Base-by-base conservation (phyloP, 2,113 vertebrate species). In the Neogobius melanostomus region DNA sequence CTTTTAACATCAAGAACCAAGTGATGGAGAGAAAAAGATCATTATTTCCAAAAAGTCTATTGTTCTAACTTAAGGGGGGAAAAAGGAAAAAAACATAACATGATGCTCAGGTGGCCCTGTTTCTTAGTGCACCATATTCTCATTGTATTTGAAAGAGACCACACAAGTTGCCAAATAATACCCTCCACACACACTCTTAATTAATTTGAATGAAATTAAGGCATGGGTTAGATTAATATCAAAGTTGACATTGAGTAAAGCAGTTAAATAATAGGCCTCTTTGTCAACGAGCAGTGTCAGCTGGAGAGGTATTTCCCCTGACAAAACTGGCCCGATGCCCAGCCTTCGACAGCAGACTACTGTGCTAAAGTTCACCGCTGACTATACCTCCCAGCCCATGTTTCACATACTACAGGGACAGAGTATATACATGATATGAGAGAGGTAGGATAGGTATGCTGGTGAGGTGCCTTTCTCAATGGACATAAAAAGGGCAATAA, bases 351-450 rank as follows among this genome's bases (percentile, higher is more conserved):
- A 77, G 53, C 65, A 83, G 77, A 82, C 74, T 65, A 84, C 66
- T 89, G 76, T 85, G 89, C 76, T 82, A 86, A 89, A 90, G 90
- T 88, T 90, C 87, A 90, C 64, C 73, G 76, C 76, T 80, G 64
- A 59, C 54, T 36, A n/a, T n/a, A 11, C 54, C 54, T 36, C 6
- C 54, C 28, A 36, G 28, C 28, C 28, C 28, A 36, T 36, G 28
- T 36, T 36, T 36, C 28, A 36, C 28, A 36, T 5, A 36, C 28
- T 28, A 28, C 3, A 28, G 28, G 28, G 28, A 36, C 28, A 36
- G 28, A 36, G 28, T 36, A 36, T 36, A 36, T 36, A 36, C 28
- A 36, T 36, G 28, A 36, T 36, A 36, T 36, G 4, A 36, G 28
- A 36, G 28, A 36, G 28, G 28, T 36, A 36, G 28, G 28, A 36